These are phyloP conservation scores for Melanargia galathea DNA, from an alignment of 2,888 invertebrate genomes.

Conservation along the genomic window DNA sequence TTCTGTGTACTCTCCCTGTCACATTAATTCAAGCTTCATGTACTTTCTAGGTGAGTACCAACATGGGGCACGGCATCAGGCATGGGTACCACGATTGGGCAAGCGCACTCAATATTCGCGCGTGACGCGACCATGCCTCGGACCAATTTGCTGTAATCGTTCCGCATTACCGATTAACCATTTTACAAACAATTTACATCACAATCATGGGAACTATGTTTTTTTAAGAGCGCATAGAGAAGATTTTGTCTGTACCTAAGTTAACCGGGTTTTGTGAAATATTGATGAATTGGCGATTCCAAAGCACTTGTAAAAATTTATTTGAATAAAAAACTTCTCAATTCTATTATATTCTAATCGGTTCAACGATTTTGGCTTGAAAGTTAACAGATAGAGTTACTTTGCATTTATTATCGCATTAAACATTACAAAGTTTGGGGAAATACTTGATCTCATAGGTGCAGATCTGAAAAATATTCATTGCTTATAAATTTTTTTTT, in stretches of 20 bases:
- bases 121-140: conserved; percentile 65
- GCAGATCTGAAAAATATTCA: no score
- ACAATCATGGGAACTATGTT: conserved; percentile 71
- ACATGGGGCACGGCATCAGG: neutral
- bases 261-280: neutral
- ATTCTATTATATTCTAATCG: no score
- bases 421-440: no score
- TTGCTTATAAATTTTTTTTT: no score
- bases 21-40: neutral
- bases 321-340: no score
- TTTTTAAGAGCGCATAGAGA: conserved; percentile 32
- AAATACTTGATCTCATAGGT: no score
- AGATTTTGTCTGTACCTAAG: neutral
- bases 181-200: conserved; percentile 77
- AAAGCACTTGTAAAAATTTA: no score
- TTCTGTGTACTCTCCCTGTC: neutral
- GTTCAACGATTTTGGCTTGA: no score
- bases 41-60: neutral
- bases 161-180: conserved; percentile 72
- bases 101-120: conserved; percentile 75
- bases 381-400: no score
- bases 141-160: conserved; percentile 77
- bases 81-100: conserved; percentile 51
- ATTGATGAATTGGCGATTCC: no score
- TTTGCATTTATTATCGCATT: no score